These are phyloP conservation scores for Dendrolimus punctatus DNA, from an alignment of 1,140 invertebrate species.

Conservation along the genomic window DNA sequence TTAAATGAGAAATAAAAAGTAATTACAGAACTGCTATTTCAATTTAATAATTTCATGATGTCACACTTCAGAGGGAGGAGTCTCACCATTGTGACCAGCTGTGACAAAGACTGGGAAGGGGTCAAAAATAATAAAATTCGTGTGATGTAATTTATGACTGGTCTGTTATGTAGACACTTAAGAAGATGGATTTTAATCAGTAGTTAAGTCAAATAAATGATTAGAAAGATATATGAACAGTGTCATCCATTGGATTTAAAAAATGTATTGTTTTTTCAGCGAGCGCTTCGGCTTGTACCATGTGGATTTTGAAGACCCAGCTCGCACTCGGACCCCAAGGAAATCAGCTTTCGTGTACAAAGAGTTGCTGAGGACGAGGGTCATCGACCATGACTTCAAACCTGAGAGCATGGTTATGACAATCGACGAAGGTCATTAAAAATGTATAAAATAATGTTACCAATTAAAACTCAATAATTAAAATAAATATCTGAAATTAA, in stretches of 20 bases:
- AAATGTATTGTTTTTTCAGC: constrained; percentile 1
- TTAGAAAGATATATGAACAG: neutral
- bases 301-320: constrained; percentile 78
- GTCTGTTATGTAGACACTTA: too few relatives aligned
- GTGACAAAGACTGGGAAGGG: too few relatives aligned
- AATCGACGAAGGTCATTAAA: constrained; percentile 25
- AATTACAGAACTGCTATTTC: too few relatives aligned
- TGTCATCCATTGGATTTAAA: neutral
- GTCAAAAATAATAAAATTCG: too few relatives aligned
- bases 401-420: constrained; percentile 25
- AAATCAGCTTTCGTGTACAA: constrained; percentile 69
- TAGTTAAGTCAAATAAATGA: too few relatives aligned
- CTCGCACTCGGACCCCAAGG: constrained; percentile 77
- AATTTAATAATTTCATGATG: too few relatives aligned
- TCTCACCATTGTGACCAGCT: too few relatives aligned
- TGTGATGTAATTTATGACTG: too few relatives aligned
- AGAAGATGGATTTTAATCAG: too few relatives aligned
- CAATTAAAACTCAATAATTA: neutral
- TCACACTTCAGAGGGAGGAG: too few relatives aligned
- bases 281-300: constrained; percentile 27
- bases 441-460: constrained; percentile 1
- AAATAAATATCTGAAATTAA: too few relatives aligned
- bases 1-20: too few relatives aligned
- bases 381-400: constrained; percentile 27
- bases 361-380: constrained; percentile 60